Base-by-base conservation (phyloP, 2,797 vertebrate species). In the Furcifer pardalis region DNA sequence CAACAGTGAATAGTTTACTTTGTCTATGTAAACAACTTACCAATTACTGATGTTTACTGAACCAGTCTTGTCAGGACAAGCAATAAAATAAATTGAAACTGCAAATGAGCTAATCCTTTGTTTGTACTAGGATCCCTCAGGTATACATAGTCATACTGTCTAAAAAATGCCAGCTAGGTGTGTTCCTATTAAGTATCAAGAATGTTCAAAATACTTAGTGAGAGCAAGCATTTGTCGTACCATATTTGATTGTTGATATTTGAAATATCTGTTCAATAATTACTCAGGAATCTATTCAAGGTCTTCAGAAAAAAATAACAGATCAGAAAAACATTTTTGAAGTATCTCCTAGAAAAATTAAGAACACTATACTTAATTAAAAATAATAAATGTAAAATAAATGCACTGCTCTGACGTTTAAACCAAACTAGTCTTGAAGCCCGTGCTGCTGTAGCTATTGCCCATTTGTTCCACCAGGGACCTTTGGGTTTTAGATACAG, bases 1-100 rank as follows among this genome's bases (percentile, higher is more conserved):
- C 69, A 74, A 3, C 7, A 19, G 2, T 44, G 21, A 5, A 60
- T 77, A 89, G 63, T 84, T 88, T 85, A 71, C 62, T 83, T 90
- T 86, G 72, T n/a, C 30, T 74, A 77, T 27, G 56, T 87, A 79
- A 88, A 82, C 71, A 30, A 80, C 10, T 30, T 60, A 78, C 2
- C 40, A 79, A 6, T 32, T 75, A 82, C 0, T 32, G 46, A 60
- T 78, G 37, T 59, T 81, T 7, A 76, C 89, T 91, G 89, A 84
- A 89, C 83, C 89, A 82, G 77, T 73, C 66, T 91, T 79, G 79
- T 73, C 87, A 52, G 82, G 90, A 88, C 73, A 25, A 5, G 76
- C 84, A 76, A 49, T 60, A 46, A 49, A 83, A 44, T 1, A 17
- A 4, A 75, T 72, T 71, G 77, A 25, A 62, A 85, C 17, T 2